Evolutionary conservation across 2,113 vertebrate species (phyloP), one percentile per base, ranked within the genome.

Genomic region (Hippocampus guttulatus): DNA sequence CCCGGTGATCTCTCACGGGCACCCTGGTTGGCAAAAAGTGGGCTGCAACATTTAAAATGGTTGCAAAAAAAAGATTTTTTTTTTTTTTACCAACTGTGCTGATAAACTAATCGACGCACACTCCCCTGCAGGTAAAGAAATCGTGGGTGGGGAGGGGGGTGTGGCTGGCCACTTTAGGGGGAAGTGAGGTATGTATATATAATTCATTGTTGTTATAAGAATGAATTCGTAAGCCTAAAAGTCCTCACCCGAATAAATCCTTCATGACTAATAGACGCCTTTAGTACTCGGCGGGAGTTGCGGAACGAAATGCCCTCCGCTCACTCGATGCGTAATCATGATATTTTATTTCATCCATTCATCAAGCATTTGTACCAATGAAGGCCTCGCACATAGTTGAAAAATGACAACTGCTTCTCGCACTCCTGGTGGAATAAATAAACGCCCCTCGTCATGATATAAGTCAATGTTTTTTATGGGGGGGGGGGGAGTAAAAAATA

Each of bases 401-500:
- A 15, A 33, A 61, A 15, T 61, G 30, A 33, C 3, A 15, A 18
- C 58, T 33, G 18, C 8, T 45, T 45, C 43, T 58, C 2, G 52
- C 5, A 55, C 21, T 21, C n/a, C 3, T 54, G 21, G 6, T 55
- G 8, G 47, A 51, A 18, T 51, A 51, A 51, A 51, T 51, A 7
- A 51, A 51, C 18, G 18, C 1, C 47, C 16, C 47, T 51, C 15
- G 16, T 16, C 47, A 18, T 51, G 0, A 51, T 20, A 7, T 16
- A 43, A 43, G 41, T 43, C 2, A 43, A 12, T 43, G 41, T 45
- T 12, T 14, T 45, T 8, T 43, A 43, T 43, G 14, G 2, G 14
- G 10, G 10, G 10, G 0, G 0, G 14, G 2, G 14, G 10, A 0
- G 10, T 3, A 2, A 16, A 51, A 51, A 51, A 2, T 5, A 15